These are phyloP conservation scores for Trichonephila inaurata DNA, from an alignment of 1,140 invertebrate species.

Conservation along the genomic window DNA sequence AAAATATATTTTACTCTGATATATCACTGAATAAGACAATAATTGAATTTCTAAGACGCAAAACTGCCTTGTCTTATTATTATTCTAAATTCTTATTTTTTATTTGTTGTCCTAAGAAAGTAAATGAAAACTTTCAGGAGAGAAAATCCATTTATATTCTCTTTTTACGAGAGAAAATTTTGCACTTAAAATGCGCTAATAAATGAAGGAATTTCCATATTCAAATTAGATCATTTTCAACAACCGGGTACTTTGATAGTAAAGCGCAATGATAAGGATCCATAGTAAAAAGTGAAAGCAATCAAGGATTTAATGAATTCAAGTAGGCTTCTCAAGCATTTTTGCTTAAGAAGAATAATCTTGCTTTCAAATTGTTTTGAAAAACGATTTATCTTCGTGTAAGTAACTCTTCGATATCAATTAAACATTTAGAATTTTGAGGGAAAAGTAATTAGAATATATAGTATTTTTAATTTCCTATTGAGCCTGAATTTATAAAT, in stretches of 20 bases:
- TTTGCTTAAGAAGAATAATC: background rate
- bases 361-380: background rate
- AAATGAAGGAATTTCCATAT: slow-evolving; percentile 30
- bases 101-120: background rate
- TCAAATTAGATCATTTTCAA: slow-evolving; percentile 44
- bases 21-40: background rate
- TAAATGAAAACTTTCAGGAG: background rate
- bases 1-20: background rate
- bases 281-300: background rate
- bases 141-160: background rate
- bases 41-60: background rate
- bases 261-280: background rate
- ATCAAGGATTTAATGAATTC: slow-evolving; percentile 12
- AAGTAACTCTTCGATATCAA: background rate
- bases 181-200: slow-evolving; percentile 42
- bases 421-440: background rate
- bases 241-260: background rate
- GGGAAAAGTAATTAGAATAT: background rate
- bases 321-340: background rate
- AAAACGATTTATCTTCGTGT: background rate
- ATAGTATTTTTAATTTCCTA: background rate
- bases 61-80: background rate
- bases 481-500: background rate
- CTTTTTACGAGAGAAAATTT: background rate
- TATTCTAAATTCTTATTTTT: background rate